Percentiles rank a stretch among this genome's conserved stretches.
phyloP scores from a whole-genome alignment of 2,113 vertebrate species.

The Rutilus rutilus region DNA sequence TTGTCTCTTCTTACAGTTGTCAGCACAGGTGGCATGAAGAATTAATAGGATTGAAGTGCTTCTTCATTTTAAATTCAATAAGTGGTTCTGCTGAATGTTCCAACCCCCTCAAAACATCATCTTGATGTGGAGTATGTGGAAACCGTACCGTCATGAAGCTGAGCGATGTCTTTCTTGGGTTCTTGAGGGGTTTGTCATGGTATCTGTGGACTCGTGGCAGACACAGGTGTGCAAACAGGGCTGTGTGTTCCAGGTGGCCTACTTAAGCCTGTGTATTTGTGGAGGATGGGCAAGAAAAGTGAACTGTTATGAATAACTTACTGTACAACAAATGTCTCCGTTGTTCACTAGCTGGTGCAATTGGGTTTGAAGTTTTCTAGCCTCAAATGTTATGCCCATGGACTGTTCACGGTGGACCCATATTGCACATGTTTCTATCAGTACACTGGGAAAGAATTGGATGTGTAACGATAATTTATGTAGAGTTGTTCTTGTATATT shows the following conservation, averaged over 20 bases:
- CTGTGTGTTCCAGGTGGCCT: background rate
- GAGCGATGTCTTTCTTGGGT: background rate
- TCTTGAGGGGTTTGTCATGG: background rate
- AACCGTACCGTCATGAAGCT: background rate
- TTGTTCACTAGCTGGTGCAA: background rate
- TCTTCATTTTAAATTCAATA: background rate
- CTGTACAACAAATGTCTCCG: background rate
- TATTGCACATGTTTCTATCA: too few species aligned
- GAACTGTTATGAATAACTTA: background rate
- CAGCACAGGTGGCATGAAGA: background rate
- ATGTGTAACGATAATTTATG: too few species aligned
- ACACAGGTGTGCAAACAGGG: background rate
- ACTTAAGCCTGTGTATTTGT: background rate
- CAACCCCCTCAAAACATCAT: background rate
- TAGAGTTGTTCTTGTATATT: too few species aligned
- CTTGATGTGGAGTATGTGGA: conserved; percentile 4
- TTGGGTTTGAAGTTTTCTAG: background rate
- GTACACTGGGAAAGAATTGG: too few species aligned
- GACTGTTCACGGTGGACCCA: too few species aligned
- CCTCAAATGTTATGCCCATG: background rate
- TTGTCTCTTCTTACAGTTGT: background rate
- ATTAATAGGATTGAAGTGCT: background rate
- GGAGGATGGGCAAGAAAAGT: background rate
- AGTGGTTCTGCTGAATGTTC: background rate
- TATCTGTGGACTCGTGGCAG: conserved; percentile 11